phyloP scores from a whole-genome alignment of 2,113 vertebrate genomes.

The Brachirus orientalis region DNA sequence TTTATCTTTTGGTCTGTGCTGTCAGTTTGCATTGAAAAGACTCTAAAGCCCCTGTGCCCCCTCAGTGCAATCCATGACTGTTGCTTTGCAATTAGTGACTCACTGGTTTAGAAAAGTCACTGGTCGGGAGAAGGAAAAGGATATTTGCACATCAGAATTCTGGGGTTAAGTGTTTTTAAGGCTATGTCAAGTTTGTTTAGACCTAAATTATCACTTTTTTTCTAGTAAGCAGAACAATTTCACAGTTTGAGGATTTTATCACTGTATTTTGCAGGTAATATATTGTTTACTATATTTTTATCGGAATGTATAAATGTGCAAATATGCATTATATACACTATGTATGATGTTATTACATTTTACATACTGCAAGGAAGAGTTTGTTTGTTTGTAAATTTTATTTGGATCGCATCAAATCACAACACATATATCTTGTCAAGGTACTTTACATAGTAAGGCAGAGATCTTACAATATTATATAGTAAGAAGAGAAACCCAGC shows the following conservation, averaged over 20 bases:
- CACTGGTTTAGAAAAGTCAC: slow-evolving; percentile 39
- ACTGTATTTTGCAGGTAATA: neutral
- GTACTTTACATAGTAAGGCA: too few relatives aligned
- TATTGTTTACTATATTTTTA: too few relatives aligned
- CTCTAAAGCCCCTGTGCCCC: slow-evolving; percentile 5
- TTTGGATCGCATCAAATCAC: too few relatives aligned
- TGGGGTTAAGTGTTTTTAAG: slow-evolving; percentile 17
- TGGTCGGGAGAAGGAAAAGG: neutral
- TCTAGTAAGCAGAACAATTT: slow-evolving; percentile 4
- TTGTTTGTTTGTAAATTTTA: neutral
- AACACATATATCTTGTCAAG: too few relatives aligned
- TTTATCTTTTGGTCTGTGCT: slow-evolving; percentile 1
- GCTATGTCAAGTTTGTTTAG: slow-evolving; percentile 17
- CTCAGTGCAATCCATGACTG: slow-evolving; percentile 30
- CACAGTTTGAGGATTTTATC: slow-evolving; percentile 13
- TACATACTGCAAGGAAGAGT: too few relatives aligned
- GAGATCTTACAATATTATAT: too few relatives aligned
- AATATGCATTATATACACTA: too few relatives aligned
- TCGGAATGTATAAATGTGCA: too few relatives aligned
- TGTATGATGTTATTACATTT: too few relatives aligned
- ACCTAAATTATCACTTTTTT: slow-evolving; percentile 10
- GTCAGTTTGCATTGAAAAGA: slow-evolving; percentile 21
- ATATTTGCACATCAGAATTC: slow-evolving; percentile 9
- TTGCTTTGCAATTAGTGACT: slow-evolving; percentile 54
- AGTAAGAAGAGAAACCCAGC: too few relatives aligned